Conservation (phyloP, 2,888 invertebrate species). For the Boloria euphrosyne region DNA sequence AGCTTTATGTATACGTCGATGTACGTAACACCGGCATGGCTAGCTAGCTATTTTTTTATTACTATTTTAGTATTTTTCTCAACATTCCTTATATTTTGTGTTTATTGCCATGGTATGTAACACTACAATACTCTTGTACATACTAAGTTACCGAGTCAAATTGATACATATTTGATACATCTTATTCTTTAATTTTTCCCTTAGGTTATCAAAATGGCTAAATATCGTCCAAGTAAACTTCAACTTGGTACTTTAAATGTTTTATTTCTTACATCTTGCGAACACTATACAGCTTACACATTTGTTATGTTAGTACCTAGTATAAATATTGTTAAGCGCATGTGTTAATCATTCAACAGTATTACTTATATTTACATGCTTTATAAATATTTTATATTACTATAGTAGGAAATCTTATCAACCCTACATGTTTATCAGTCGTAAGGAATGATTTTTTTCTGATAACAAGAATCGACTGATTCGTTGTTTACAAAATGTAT, state of each 20-base stretch:
- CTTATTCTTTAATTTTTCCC: too few species aligned
- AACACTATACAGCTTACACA: not conserved
- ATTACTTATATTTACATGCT: not conserved
- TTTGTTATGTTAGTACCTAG: too few species aligned
- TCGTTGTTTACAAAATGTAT: not conserved
- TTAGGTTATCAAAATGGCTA: too few species aligned
- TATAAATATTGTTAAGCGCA: too few species aligned
- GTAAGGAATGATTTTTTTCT: not conserved
- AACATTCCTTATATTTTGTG: not conserved
- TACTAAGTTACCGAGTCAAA: not conserved
- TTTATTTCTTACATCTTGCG: too few species aligned
- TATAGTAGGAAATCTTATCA: not conserved
- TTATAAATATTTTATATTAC: not conserved
- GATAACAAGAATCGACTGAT: conserved; percentile 1
- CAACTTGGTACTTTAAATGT: too few species aligned
- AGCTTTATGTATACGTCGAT: conserved; percentile 13
- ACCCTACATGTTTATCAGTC: not conserved
- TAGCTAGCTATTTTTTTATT: conserved; percentile 5
- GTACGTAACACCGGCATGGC: conserved; percentile 20
- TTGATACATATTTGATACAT: not conserved
- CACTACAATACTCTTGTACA: not conserved
- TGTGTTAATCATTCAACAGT: too few species aligned
- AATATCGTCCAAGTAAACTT: too few species aligned
- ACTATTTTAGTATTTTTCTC: not conserved
- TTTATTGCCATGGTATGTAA: not conserved